Evolutionary conservation across 2,113 vertebrate genomes (phyloP), one percentile per base, ranked within the genome.

Genomic region (Marmota monax): DNA sequence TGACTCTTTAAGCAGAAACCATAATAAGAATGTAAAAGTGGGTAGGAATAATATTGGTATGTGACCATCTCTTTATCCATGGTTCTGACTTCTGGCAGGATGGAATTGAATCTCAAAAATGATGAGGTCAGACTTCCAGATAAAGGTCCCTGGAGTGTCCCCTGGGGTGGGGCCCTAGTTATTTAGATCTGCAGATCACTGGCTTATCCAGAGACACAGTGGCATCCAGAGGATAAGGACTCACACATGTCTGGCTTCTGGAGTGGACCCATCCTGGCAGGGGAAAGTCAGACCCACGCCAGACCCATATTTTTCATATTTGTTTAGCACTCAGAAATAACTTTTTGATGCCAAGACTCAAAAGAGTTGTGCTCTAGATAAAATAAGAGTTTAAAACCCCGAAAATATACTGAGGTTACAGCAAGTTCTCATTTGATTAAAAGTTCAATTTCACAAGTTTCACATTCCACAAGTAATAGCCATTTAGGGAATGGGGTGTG

Each of bases 291-390:
- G 51, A 18, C 7, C 45, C 65, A 82, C 58, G 89, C 90, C 51
- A 78, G 82, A 93, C 14, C 13, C 95, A 16, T 83, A 29, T 80
- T 96, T 95, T 96, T 98, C 69, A 42, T 80, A 42, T 95, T 95
- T 94, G 39, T 1, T 97, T 97, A 97, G 61, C 34, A 22, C 84
- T 98, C 95, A 96, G 89, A 96, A 98, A 65, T 86, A 53, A 65
- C 23, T 88, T 63, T 82, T 22, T 39, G 93, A 48, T 94, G 93
- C 86, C 88, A 95, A 58, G 82, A 82, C 53, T 23, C 29, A 91
- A 94, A 45, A 95, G 94, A 53, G 14, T 70, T 97, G 42, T 90
- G 84, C 92, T 96, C 82, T 96, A 92, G n/a, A 89, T 94, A 92
- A 92, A 95, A 84, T 83, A 79, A 78, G 85, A 67, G 9, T 63